Percentiles rank a stretch among this genome's conserved stretches.
Evolutionary conservation across 2,888 invertebrate species (phyloP).

Genomic region (Empis stercorea): DNA sequence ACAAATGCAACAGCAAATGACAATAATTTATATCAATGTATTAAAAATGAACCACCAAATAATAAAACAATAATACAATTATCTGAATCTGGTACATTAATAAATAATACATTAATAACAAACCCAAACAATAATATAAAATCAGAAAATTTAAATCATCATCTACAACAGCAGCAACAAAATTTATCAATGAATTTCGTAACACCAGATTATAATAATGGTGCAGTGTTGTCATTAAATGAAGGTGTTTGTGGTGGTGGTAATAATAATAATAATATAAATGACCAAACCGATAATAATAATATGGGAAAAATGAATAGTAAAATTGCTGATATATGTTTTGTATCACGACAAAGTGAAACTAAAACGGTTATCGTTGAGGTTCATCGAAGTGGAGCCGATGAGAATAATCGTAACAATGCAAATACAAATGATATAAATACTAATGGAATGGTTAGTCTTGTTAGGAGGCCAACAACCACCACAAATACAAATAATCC

Average conservation of each 20-base stretch:
- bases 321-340: constrained; percentile 34
- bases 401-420: constrained; percentile 5
- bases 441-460: neutral
- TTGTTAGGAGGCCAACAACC: neutral
- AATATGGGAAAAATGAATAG: constrained; percentile 10
- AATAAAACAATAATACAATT: constrained; percentile 62
- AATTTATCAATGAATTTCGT: neutral
- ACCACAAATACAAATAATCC: neutral
- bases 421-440: neutral
- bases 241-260: neutral
- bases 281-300: neutral
- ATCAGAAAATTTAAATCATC: neutral
- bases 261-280: neutral
- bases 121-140: constrained; percentile 13
- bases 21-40: too few species aligned
- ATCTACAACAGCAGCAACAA: neutral
- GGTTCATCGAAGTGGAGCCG: constrained; percentile 47
- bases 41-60: constrained; percentile 18
- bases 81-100: constrained; percentile 57
- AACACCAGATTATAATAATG: neutral
- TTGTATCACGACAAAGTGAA: constrained; percentile 37
- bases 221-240: neutral
- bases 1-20: neutral
- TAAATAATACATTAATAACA: constrained; percentile 44
- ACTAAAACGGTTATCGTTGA: constrained; percentile 61